A percentile compares a stretch with the other conserved stretches of the same genome.
Conservation (phyloP, 2,888 invertebrate species). For the Diaperis boleti region DNA sequence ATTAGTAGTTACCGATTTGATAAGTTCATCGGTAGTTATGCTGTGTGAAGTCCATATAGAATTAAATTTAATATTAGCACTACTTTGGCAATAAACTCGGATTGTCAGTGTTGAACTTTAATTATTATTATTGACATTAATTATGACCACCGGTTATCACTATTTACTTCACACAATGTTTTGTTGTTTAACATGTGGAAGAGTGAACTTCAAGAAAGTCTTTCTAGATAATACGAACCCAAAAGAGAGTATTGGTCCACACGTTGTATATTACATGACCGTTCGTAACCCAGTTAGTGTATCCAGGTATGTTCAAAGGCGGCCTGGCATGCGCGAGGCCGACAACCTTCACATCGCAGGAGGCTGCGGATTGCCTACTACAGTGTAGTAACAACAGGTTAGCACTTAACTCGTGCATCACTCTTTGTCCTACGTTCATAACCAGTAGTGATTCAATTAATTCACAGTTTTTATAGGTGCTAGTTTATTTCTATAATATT, state of each 20-base stretch:
- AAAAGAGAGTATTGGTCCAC: constrained; percentile 43
- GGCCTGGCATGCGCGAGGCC: constrained; percentile 48
- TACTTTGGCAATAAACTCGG: too few species aligned
- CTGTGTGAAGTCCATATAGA: too few species aligned
- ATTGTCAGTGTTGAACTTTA: too few species aligned
- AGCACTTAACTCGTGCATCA: constrained; percentile 45
- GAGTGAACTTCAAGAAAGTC: too few species aligned
- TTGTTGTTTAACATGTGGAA: too few species aligned
- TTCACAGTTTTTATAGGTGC: constrained; percentile 8
- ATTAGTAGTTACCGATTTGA: too few species aligned
- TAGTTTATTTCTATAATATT: background rate
- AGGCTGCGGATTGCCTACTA: constrained; percentile 53
- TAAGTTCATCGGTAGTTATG: too few species aligned
- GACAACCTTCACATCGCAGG: constrained; percentile 49
- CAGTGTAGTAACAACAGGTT: constrained; percentile 55
- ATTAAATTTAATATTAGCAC: too few species aligned
- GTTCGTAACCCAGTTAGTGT: constrained; percentile 53
- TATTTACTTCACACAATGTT: too few species aligned
- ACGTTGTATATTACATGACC: constrained; percentile 52
- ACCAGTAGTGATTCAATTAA: constrained; percentile 18
- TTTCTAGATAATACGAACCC: constrained; percentile 5
- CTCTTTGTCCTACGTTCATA: constrained; percentile 22
- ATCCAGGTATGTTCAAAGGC: constrained; percentile 48
- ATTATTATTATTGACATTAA: too few species aligned
- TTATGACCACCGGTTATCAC: too few species aligned